Evolutionary conservation across 2,888 invertebrate species (phyloP), one percentile per base, ranked within the genome.

Genomic region (Drosophila ezoana): DNA sequence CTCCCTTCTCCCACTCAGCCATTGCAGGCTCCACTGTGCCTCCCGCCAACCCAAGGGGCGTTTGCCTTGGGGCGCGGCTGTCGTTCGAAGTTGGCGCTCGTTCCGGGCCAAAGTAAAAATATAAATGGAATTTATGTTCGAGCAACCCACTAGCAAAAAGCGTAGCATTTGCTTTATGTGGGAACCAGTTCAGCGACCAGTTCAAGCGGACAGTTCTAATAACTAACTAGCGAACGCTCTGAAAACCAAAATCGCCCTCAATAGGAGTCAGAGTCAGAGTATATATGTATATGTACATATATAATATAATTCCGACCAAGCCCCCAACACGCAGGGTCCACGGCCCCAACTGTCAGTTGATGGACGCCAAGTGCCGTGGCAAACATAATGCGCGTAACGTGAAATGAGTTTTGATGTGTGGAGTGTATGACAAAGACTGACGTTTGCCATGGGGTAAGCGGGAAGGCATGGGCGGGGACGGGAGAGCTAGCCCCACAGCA

Each of bases 41-140:
- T 1, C 8, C 8, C 23, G 23, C 44, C 57, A 35, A 40, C 67
- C 67, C 63, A 57, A 44, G 61, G 76, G 76, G 79, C 68, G 61
- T 68, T 62, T 60, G 73, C 70, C 70, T 74, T 78, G 54, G 72
- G 85, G 85, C 72, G 81, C 77, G 72, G 67, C 67, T 62, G 72
- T 67, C 49, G 60, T 54, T 61, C 38, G 52, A 57, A 64, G 57
- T 72, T 62, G 59, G 58, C 43, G 57, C 32, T 54, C 60, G 64
- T 62, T 59, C 49, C 65, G 68, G 53, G 28, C 38, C 38, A 38
- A 79, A 79, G 76, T 65, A 62, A 64, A 81, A 81, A 89, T 79
- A 76, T 76, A 85, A 87, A 87, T 87, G 83, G 83, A 89, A 89
- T 89, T 89, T 87, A 82, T 87, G 83, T 75, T 71, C 60, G 47